Base-by-base conservation (phyloP, 2,113 vertebrate species). In the Callocephalon fimbriatum region DNA sequence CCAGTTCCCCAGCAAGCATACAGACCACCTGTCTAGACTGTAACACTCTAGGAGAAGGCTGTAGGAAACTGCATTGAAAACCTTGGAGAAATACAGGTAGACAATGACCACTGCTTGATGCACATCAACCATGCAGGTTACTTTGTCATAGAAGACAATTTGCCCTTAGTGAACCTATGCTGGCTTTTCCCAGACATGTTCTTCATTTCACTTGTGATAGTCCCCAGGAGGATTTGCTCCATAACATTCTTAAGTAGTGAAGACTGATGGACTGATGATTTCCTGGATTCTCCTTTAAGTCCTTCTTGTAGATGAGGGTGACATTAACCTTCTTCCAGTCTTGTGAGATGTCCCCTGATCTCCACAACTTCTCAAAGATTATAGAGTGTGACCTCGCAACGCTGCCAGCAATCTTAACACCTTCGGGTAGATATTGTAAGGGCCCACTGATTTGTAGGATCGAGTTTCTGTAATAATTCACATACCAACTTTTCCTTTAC, bases 81-180 rank as follows among this genome's bases (percentile, higher is more conserved):
- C 47, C 40, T 63, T 68, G 54, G 2, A 81, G 47, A 86, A 68
- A 44, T 62, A 3, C 68, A 42, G 17, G 29, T 42, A 4, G 13
- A 17, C 31, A 42, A 1, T 37, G 7, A 42, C 1, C 0, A 1
- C 16, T 0, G 0, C 2, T 35, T 0, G 0, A 14, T 31, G 5
- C 21, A 8, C 47, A 20, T 29, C 40, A 23, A 27, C 12, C 0
- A 0, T 29, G 35, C 26, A 80, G 21, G 15, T 56, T 81, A 23
- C 35, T 74, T 20, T 62, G 18, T 37, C 8, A 6, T 0, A 48
- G 45, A 61, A 53, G 17, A 35, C 15, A 4, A 14, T 61, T 54
- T 62, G 15, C 29, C 31, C 21, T 16, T 32, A 7, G 47, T 20
- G 20, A 86, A 80, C 47, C 25, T 10, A 7, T 62, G 12, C 18